A percentile compares a stretch with the other conserved stretches of the same genome.
These are phyloP conservation scores for Serrognathus titanus DNA, from an alignment of 2,888 invertebrate species.

Conservation along the genomic window DNA sequence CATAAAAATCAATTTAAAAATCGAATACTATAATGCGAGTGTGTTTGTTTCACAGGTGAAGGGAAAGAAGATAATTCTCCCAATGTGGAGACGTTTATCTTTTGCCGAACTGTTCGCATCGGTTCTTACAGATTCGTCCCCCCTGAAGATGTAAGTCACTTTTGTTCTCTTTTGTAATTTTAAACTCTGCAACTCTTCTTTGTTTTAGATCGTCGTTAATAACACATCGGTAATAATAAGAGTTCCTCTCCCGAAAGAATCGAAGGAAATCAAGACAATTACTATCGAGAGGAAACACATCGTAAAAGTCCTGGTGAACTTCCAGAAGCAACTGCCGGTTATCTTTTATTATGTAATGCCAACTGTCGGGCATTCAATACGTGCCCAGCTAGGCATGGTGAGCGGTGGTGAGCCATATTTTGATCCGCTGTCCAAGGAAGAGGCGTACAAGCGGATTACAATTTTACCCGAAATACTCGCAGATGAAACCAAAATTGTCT, in stretches of 20 bases:
- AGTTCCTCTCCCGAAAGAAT: conserved; percentile 58
- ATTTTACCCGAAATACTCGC: conserved; percentile 67
- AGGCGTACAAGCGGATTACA: conserved; percentile 71
- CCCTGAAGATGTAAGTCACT: conserved; percentile 61
- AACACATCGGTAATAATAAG: conserved; percentile 48
- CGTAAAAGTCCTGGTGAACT: conserved; percentile 72
- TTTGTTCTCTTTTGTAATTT: background rate
- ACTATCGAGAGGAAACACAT: conserved; percentile 68
- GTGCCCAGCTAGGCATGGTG: conserved; percentile 68
- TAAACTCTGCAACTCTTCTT: background rate
- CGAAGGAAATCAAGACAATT: conserved; percentile 57
- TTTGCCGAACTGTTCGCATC: conserved; percentile 75
- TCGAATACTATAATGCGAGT: background rate
- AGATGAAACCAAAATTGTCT: conserved; percentile 62
- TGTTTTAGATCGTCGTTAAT: conserved; percentile 28
- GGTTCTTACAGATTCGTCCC: conserved; percentile 81
- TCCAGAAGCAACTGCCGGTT: conserved; percentile 72
- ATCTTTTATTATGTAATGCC: conserved; percentile 76
- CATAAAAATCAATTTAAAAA: no score
- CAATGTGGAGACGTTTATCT: conserved; percentile 22
- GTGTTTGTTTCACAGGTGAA: conserved; percentile 16
- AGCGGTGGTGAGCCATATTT: conserved; percentile 52
- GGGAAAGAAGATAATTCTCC: conserved; percentile 21
- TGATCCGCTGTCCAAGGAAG: conserved; percentile 61
- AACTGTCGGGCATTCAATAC: conserved; percentile 64